Evolutionary conservation across 2,888 invertebrate genomes (phyloP).

Genomic region (Phengaris alcon): DNA sequence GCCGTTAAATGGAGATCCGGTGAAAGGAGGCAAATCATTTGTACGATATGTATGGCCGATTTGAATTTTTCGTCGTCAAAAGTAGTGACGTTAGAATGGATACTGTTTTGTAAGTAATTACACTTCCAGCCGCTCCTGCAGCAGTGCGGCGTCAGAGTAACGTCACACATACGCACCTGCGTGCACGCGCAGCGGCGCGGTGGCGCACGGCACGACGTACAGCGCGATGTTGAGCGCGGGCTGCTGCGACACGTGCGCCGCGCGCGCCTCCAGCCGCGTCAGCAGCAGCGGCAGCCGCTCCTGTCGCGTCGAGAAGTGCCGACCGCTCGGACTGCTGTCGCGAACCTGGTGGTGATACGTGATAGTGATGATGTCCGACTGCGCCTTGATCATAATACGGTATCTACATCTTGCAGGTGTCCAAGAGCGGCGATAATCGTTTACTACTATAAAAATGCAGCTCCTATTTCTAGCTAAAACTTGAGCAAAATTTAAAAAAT

Average conservation of each 20-base stretch:
- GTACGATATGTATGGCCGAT: no score
- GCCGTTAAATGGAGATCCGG: no score
- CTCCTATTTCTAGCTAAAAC: no score
- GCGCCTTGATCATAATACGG: no score
- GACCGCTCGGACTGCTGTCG: conserved; percentile 55
- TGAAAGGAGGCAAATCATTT: no score
- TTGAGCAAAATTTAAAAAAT: no score
- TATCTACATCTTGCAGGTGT: no score
- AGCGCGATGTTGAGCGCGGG: conserved; percentile 92
- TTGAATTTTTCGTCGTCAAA: no score
- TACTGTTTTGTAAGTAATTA: no score
- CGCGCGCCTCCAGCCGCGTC: conserved; percentile 91
- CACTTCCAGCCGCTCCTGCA: background rate
- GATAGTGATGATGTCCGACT: background rate
- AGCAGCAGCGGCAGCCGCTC: conserved; percentile 89
- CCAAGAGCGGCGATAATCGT: no score
- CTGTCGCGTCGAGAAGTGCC: conserved; percentile 82
- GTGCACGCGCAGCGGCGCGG: conserved; percentile 79
- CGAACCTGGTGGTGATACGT: background rate
- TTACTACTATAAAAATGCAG: no score
- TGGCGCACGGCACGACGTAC: conserved; percentile 87
- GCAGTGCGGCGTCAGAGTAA: background rate
- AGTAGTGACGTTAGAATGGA: no score
- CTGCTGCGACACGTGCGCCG: conserved; percentile 89
- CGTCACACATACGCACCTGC: conserved; percentile 80